Conservation (phyloP, 2,113 vertebrate species). For the Sinocyclocheilus grahami region DNA sequence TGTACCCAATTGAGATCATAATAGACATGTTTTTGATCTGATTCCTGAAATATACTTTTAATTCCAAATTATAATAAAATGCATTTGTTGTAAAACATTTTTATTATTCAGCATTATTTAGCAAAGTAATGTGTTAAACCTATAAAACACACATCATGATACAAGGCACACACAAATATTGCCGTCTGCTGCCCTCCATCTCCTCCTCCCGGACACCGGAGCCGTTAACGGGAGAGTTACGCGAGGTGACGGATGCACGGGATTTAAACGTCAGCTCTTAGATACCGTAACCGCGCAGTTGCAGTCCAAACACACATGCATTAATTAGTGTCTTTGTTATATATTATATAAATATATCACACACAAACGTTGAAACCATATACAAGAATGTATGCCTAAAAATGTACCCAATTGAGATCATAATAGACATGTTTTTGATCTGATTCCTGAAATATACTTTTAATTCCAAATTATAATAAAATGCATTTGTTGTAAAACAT, state of each 20-base stretch:
- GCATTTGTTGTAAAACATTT: too few species aligned
- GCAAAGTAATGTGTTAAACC: background rate
- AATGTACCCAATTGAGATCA: background rate
- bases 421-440: background rate
- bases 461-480: background rate
- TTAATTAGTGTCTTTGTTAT: background rate
- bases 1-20: background rate
- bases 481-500: too few species aligned
- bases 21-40: background rate
- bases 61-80: background rate
- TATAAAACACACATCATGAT: background rate
- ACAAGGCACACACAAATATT: conserved; percentile 65
- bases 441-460: conserved; percentile 1
- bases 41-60: conserved; percentile 7
- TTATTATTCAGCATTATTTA: background rate
- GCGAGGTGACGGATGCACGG: conserved; percentile 6
- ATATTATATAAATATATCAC: background rate
- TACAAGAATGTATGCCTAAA: background rate
- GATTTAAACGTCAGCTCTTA: conserved; percentile 9
- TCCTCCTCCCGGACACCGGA: conserved; percentile 31
- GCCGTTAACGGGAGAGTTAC: conserved; percentile 6
- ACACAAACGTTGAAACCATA: background rate
- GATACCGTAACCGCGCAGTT: background rate
- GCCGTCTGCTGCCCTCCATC: conserved; percentile 66
- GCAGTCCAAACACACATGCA: background rate